These are phyloP conservation scores for Drepana arcuata DNA, from an alignment of 1,140 invertebrate species.

Conservation along the genomic window DNA sequence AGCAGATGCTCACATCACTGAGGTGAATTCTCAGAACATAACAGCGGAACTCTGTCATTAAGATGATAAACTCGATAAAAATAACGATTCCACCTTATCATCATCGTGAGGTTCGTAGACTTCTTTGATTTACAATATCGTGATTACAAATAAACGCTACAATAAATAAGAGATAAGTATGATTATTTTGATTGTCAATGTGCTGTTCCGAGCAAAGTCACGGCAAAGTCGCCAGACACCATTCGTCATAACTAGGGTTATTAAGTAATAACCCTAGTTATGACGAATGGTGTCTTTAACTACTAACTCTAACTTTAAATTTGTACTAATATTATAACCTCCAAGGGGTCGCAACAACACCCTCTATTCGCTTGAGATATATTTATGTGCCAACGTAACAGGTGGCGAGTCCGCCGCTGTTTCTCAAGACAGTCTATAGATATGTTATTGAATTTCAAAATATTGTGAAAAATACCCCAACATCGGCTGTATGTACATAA, in stretches of 20 bases:
- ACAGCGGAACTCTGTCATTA: slow-evolving; percentile 23
- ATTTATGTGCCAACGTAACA: too few species aligned
- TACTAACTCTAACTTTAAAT: background rate
- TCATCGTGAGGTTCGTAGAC: slow-evolving; percentile 40
- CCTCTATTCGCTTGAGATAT: too few species aligned
- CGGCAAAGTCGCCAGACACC: too few species aligned
- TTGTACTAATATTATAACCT: too few species aligned
- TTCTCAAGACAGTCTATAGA: too few species aligned
- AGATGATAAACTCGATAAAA: slow-evolving; percentile 48
- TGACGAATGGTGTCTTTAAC: background rate
- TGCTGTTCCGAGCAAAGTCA: background rate
- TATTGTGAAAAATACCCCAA: too few species aligned
- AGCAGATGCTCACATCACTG: background rate
- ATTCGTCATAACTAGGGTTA: background rate
- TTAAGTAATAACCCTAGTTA: background rate
- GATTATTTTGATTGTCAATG: background rate
- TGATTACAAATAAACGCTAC: slow-evolving; percentile 17
- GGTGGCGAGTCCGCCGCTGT: too few species aligned
- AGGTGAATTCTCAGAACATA: background rate
- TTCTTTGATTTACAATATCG: slow-evolving; percentile 25
- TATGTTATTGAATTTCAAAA: too few species aligned
- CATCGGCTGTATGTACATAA: too few species aligned
- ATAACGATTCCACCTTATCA: slow-evolving; percentile 47
- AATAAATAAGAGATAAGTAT: slow-evolving; percentile 1
- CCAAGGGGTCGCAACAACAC: too few species aligned